phyloP scores from a whole-genome alignment of 2,888 invertebrate genomes.

The Caenorhabditis afra region DNA sequence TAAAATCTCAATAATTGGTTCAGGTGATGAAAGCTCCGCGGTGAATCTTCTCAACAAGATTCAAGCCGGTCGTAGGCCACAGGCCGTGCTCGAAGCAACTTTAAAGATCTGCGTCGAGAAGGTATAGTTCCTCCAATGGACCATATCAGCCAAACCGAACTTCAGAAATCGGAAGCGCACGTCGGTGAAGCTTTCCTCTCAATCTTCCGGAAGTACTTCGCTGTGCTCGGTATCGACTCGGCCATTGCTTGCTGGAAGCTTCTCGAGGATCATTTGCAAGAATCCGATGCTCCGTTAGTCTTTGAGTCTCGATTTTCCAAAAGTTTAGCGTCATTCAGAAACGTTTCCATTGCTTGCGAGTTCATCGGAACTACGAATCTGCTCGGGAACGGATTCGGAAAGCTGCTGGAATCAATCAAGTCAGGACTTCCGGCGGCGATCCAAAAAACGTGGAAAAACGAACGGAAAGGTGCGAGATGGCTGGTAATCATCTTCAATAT shows the following conservation, averaged over 20 bases:
- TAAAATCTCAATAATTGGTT: background rate
- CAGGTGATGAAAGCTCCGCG: conserved; percentile 48
- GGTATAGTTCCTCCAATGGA: background rate
- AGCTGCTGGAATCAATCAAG: conserved; percentile 31
- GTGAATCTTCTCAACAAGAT: conserved; percentile 42
- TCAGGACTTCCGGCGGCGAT: conserved; percentile 14
- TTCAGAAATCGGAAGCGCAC: conserved; percentile 40
- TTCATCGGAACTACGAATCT: conserved; percentile 40
- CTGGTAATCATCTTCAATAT: background rate
- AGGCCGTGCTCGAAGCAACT: conserved; percentile 28
- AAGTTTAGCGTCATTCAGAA: conserved; percentile 15
- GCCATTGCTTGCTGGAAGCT: conserved; percentile 38
- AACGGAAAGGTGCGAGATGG: conserved; percentile 8
- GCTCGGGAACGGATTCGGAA: conserved; percentile 42
- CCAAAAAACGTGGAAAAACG: conserved; percentile 13
- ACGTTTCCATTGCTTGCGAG: conserved; percentile 33
- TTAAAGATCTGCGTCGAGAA: conserved; percentile 44
- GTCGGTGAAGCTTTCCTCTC: conserved; percentile 37
- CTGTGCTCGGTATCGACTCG: conserved; percentile 43
- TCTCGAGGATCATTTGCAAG: conserved; percentile 23
- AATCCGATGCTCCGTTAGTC: conserved; percentile 16
- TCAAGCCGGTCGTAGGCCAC: conserved; percentile 42
- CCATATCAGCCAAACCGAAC: background rate
- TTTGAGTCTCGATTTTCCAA: background rate
- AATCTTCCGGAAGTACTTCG: conserved; percentile 41